Evolutionary conservation across 2,797 vertebrate genomes (phyloP).

Genomic region (Oreonectes daqikongensis): DNA sequence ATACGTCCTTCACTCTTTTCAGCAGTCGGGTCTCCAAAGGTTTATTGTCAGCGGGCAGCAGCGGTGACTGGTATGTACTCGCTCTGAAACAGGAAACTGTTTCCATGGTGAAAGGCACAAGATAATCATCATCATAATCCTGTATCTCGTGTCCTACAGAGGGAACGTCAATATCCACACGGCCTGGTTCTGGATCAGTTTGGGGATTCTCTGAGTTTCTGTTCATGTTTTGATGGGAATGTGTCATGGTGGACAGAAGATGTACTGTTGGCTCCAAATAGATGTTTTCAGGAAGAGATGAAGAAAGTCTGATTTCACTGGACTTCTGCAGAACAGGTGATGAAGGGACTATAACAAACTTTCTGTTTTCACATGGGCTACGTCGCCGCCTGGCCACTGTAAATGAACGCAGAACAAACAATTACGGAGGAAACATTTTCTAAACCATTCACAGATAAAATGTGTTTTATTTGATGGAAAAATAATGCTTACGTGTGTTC

Average conservation of each 20-base stretch:
- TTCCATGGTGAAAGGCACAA: conserved; percentile 79
- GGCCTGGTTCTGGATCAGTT: conserved; percentile 62
- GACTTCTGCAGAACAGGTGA: conserved; percentile 72
- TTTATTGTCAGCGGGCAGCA: conserved; percentile 88
- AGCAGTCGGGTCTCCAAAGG: conserved; percentile 88
- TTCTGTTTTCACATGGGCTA: conserved; percentile 65
- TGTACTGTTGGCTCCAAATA: conserved; percentile 54
- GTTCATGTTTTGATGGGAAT: conserved; percentile 52
- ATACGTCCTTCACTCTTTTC: conserved; percentile 88
- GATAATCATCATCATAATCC: conserved; percentile 71
- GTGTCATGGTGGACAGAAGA: conserved; percentile 76
- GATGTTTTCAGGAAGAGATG: conserved; percentile 39
- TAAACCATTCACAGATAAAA: background rate
- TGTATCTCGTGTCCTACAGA: conserved; percentile 71
- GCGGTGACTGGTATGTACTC: conserved; percentile 77
- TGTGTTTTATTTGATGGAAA: background rate
- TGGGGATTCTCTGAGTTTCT: conserved; percentile 62
- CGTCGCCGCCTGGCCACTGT: conserved; percentile 66
- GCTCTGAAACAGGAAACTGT: conserved; percentile 84
- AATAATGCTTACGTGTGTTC: conserved; percentile 62
- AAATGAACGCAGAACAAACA: conserved; percentile 9
- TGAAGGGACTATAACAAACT: conserved; percentile 56
- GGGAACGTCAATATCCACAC: conserved; percentile 80
- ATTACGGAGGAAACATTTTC: background rate
- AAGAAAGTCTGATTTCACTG: conserved; percentile 73